These are phyloP conservation scores for Drosophila vallismaia DNA, from an alignment of 2,888 invertebrate species.

Conservation along the genomic window DNA sequence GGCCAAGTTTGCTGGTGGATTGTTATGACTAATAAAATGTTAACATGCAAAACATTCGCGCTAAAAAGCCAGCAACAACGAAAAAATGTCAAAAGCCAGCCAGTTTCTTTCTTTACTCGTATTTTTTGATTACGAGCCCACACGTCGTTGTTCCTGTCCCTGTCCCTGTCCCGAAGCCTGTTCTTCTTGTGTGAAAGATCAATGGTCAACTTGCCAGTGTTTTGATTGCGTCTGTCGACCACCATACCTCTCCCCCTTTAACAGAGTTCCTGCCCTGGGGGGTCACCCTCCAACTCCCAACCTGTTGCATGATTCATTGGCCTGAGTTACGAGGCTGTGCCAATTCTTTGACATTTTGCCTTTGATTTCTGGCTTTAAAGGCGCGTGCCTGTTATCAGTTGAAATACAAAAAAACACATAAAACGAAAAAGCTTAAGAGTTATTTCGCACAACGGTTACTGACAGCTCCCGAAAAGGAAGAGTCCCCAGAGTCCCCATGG, in stretches of 20 bases:
- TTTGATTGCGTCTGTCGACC: constrained; percentile 62
- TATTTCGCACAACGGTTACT: constrained; percentile 60
- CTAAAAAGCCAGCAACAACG: constrained; percentile 47
- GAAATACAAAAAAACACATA: background rate
- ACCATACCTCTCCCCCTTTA: background rate
- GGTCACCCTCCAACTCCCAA: constrained; percentile 22
- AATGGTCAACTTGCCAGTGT: constrained; percentile 66
- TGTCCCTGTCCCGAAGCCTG: constrained; percentile 22
- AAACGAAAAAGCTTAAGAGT: background rate
- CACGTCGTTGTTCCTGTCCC: constrained; percentile 24
- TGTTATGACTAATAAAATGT: constrained; percentile 82
- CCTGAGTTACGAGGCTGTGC: constrained; percentile 69
- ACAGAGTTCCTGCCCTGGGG: background rate
- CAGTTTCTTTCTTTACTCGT: constrained; percentile 28
- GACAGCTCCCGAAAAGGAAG: constrained; percentile 48
- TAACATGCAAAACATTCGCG: constrained; percentile 79
- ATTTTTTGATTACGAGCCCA: constrained; percentile 41
- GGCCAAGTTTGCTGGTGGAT: constrained; percentile 39
- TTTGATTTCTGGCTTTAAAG: constrained; percentile 37
- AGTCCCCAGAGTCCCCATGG: constrained; percentile 25
- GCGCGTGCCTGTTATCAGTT: constrained; percentile 71
- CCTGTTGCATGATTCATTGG: constrained; percentile 68
- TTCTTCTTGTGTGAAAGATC: constrained; percentile 62
- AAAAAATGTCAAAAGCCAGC: constrained; percentile 78
- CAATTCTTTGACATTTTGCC: constrained; percentile 65